Conservation (phyloP, 2,888 invertebrate genomes). For the Electrophaes corylata region DNA sequence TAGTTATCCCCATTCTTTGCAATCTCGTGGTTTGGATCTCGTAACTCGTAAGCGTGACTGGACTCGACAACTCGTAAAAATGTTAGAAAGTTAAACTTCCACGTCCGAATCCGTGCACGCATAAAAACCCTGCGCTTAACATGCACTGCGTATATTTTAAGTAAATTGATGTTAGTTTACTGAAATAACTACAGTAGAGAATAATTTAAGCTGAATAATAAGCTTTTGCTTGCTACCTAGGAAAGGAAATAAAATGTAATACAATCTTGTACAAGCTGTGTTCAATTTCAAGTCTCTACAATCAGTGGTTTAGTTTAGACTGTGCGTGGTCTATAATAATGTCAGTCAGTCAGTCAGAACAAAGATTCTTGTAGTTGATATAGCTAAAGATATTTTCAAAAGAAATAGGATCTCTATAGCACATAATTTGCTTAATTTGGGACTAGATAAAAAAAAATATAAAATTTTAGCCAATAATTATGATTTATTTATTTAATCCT, state of each 20-base stretch:
- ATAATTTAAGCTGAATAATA: neutral
- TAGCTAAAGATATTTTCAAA: no score
- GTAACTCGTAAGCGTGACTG: conserved; percentile 40
- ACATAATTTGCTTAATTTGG: no score
- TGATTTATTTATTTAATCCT: neutral
- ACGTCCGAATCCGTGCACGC: conserved; percentile 28
- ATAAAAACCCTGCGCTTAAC: conserved; percentile 28
- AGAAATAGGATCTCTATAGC: no score
- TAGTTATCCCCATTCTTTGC: conserved; percentile 32
- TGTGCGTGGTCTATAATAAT: no score
- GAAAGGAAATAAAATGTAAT: neutral
- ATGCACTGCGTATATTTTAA: conserved; percentile 22
- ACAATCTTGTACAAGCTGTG: neutral
- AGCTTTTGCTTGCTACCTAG: neutral
- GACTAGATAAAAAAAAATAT: no score
- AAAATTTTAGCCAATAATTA: no score
- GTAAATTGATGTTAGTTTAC: conserved; percentile 14
- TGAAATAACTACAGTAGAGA: neutral
- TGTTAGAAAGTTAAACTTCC: conserved; percentile 33
- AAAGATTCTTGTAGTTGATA: no score
- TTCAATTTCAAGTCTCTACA: no score
- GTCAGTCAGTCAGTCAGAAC: no score
- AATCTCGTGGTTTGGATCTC: conserved; percentile 40
- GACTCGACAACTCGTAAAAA: conserved; percentile 36
- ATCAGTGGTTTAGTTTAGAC: no score